A percentile compares a stretch with the other conserved stretches of the same genome.
Evolutionary conservation across 2,113 vertebrate genomes (phyloP).

Genomic region (Bos taurus): DNA sequence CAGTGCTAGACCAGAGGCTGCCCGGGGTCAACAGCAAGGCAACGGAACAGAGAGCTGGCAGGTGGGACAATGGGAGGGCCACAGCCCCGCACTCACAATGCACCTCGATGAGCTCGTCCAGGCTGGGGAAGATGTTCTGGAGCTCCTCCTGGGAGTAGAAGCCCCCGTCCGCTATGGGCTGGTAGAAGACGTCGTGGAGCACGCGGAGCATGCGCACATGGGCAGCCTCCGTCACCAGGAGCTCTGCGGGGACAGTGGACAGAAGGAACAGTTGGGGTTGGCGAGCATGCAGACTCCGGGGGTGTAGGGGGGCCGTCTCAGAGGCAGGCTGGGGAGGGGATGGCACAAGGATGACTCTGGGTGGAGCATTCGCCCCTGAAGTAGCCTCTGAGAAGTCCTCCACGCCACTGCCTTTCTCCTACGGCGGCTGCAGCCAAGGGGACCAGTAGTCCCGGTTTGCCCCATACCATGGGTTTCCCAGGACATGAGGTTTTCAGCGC

Average conservation of each 20-base stretch:
- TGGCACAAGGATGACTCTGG: not conserved
- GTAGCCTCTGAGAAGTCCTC: not conserved
- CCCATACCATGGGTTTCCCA: not conserved
- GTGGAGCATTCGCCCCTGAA: not conserved
- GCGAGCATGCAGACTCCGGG: not conserved
- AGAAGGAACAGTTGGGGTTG: not conserved
- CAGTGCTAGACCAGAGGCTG: not conserved
- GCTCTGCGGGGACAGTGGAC: conserved; percentile 76
- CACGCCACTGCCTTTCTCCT: not conserved
- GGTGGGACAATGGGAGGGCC: not conserved
- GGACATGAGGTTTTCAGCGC: not conserved
- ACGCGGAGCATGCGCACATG: conserved; percentile 92
- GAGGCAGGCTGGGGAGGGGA: not conserved
- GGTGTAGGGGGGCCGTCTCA: not conserved
- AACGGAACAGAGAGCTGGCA: accelerated
- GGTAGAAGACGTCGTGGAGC: conserved; percentile 88
- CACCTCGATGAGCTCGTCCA: conserved; percentile 91
- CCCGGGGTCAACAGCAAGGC: accelerated
- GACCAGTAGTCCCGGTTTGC: not conserved
- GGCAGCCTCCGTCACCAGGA: conserved; percentile 90
- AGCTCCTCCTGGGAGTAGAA: conserved; percentile 81
- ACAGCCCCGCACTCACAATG: conserved; percentile 82
- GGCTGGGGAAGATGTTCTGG: conserved; percentile 87
- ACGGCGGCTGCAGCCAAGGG: not conserved
- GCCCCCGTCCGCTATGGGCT: conserved; percentile 81